These are phyloP conservation scores for Macrosiphum euphorbiae DNA, from an alignment of 2,888 invertebrate species.

Conservation along the genomic window DNA sequence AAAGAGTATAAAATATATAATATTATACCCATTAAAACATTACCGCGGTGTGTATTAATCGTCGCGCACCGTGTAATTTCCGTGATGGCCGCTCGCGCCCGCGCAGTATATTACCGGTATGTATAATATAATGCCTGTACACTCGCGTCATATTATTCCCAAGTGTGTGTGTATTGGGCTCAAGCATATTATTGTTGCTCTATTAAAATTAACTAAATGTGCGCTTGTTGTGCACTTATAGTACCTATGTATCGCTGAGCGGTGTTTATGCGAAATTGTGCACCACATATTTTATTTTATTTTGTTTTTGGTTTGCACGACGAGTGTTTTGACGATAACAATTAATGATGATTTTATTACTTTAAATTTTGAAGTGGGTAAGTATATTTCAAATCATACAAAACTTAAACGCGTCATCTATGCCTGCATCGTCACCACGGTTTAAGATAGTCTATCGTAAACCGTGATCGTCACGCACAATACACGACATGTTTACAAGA, in stretches of 20 bases:
- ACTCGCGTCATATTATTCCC: not conserved
- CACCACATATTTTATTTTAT: not conserved
- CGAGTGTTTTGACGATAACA: not conserved
- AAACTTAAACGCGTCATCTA: not conserved
- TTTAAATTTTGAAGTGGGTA: not conserved
- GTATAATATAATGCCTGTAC: not conserved
- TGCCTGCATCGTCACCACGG: not conserved
- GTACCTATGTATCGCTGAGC: not conserved
- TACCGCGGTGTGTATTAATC: slow-evolving; percentile 62
- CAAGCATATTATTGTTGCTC: not conserved
- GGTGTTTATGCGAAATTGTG: not conserved
- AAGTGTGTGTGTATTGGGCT: not conserved
- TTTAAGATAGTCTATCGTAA: too few species aligned
- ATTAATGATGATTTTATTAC: not conserved
- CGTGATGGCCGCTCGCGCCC: slow-evolving; percentile 51
- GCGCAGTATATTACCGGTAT: not conserved
- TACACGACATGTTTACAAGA: not conserved
- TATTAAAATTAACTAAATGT: not conserved
- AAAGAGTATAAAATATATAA: slow-evolving; percentile 34
- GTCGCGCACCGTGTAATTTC: slow-evolving; percentile 63
- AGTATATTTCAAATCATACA: not conserved
- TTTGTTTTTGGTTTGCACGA: not conserved
- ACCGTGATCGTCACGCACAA: not conserved
- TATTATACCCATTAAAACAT: slow-evolving; percentile 47
- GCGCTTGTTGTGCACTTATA: not conserved